phyloP scores from a whole-genome alignment of 2,888 invertebrate species.

The Xestia ashworthii region DNA sequence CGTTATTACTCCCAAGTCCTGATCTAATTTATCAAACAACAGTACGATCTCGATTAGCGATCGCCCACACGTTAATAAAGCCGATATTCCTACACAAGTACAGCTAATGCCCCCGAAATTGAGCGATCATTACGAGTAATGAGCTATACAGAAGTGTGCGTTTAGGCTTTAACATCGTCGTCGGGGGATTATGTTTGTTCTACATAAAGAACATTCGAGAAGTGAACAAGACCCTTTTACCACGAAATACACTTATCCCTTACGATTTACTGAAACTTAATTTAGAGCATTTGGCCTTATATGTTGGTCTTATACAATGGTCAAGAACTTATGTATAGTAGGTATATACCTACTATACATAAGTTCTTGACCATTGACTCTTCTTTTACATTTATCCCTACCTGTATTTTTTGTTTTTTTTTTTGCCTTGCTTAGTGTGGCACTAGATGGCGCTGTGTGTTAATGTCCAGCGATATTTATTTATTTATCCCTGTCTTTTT shows the following conservation, averaged over 20 bases:
- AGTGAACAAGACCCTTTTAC: conserved; percentile 11
- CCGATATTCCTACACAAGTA: conserved; percentile 22
- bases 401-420: too few relatives aligned
- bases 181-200: conserved; percentile 43
- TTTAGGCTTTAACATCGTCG: conserved; percentile 38
- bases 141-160: conserved; percentile 28
- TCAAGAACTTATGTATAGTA: too few relatives aligned
- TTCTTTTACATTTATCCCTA: not conserved
- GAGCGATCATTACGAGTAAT: conserved; percentile 46
- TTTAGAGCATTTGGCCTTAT: not conserved
- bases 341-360: too few relatives aligned
- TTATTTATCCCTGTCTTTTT: not conserved
- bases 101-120: conserved; percentile 36
- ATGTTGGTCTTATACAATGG: too few relatives aligned
- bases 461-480: too few relatives aligned
- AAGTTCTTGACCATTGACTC: not conserved
- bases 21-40: conserved; percentile 26
- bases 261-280: not conserved
- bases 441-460: too few relatives aligned
- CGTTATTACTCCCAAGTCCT: conserved; percentile 6
- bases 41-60: conserved; percentile 12
- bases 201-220: conserved; percentile 36
- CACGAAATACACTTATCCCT: conserved; percentile 10
- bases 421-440: too few relatives aligned
- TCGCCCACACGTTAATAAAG: conserved; percentile 17